Conservation (phyloP, 1,140 invertebrate genomes). For the Brachionus sp. region DNA sequence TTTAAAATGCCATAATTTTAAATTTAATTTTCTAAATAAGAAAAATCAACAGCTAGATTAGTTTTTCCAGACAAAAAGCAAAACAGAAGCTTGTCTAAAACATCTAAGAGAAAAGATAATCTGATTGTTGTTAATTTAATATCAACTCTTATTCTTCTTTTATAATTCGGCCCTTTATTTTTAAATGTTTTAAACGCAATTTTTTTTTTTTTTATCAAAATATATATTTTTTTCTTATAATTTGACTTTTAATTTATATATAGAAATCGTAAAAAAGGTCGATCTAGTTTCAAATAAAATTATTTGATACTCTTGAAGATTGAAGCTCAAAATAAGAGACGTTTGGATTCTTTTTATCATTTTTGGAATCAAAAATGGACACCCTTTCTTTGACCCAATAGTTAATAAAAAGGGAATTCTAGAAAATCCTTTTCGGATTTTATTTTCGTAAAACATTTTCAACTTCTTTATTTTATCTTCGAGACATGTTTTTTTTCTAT, state of each 20-base stretch:
- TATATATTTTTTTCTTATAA: background rate
- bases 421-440: background rate
- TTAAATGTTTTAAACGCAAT: background rate
- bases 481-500: background rate
- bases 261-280: background rate
- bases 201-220: background rate
- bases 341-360: background rate
- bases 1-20: too few species aligned
- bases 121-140: background rate
- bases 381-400: background rate
- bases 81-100: background rate
- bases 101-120: background rate
- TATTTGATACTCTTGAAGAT: constrained; percentile 1
- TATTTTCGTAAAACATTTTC: background rate
- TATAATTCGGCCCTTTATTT: background rate
- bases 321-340: background rate
- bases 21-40: background rate
- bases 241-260: background rate
- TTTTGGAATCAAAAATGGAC: background rate
- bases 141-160: background rate
- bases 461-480: background rate
- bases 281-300: background rate
- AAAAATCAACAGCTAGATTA: background rate
- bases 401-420: background rate
- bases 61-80: background rate